phyloP scores from a whole-genome alignment of 1,140 invertebrate genomes.

The Drosophila littoralis region DNA sequence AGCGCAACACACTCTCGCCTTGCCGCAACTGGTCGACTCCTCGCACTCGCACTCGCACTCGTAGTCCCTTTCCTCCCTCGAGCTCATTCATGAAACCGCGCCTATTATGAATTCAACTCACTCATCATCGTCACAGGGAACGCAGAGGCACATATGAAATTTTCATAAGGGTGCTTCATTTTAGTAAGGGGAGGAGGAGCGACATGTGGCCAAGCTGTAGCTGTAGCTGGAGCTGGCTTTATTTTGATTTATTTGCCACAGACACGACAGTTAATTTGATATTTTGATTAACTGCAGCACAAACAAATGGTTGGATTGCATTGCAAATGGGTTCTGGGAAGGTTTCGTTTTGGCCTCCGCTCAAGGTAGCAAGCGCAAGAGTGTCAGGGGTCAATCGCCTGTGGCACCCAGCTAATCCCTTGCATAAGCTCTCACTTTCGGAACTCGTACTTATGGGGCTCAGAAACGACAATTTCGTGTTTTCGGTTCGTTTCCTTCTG shows the following conservation, averaged over 20 bases:
- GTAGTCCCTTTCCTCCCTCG: conserved; percentile 1
- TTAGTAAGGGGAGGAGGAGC: conserved; percentile 17
- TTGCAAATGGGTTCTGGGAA: conserved; percentile 9
- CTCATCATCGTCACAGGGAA: conserved; percentile 55
- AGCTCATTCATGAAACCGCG: conserved; percentile 65
- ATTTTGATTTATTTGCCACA: conserved; percentile 83
- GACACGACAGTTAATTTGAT: conserved; percentile 84
- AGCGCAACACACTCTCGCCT: conserved; percentile 3
- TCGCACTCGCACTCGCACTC: neutral
- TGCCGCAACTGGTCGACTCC: too few relatives aligned
- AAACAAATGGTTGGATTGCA: conserved; percentile 12
- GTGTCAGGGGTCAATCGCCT: conserved; percentile 55
- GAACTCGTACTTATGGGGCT: conserved; percentile 4
- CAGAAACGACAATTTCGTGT: conserved; percentile 22
- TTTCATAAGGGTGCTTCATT: conserved; percentile 64
- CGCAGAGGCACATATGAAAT: conserved; percentile 61
- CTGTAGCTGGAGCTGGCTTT: conserved; percentile 55
- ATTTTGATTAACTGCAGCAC: conserved; percentile 83
- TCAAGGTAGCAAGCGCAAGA: conserved; percentile 10
- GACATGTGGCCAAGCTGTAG: conserved; percentile 3
- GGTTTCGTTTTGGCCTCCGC: conserved; percentile 6
- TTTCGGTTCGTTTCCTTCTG: conserved; percentile 24
- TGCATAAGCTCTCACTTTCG: conserved; percentile 63
- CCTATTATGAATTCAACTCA: conserved; percentile 77
- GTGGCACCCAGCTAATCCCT: conserved; percentile 49